Conservation (phyloP, 2,113 vertebrate species). For the Arothron firmamentum region DNA sequence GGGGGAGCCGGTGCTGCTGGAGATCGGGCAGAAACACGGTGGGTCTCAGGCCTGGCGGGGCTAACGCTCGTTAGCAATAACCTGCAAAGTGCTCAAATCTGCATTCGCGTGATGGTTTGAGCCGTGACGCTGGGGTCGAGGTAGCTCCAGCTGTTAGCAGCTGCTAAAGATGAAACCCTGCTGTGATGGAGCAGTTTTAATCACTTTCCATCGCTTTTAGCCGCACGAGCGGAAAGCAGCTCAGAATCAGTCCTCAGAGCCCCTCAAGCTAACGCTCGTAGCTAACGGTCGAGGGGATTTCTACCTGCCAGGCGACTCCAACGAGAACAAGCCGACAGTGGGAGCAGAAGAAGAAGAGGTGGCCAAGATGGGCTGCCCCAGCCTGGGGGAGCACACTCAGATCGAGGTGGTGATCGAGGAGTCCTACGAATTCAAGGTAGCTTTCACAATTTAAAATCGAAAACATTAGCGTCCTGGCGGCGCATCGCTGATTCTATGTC, state of each 20-base stretch:
- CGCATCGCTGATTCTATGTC: not conserved
- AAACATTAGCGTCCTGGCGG: not conserved
- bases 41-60: not conserved
- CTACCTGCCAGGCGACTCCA: constrained; percentile 69
- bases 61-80: too few relatives aligned
- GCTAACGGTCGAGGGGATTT: too few relatives aligned
- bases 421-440: constrained; percentile 81
- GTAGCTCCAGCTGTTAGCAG: too few relatives aligned
- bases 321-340: constrained; percentile 74
- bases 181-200: too few relatives aligned
- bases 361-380: constrained; percentile 79
- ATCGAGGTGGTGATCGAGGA: constrained; percentile 79
- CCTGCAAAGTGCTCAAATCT: too few relatives aligned
- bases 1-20: constrained; percentile 75
- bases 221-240: too few relatives aligned
- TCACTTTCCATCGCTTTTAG: too few relatives aligned
- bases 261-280: too few relatives aligned
- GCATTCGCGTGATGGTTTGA: too few relatives aligned
- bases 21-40: constrained; percentile 77
- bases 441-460: not conserved
- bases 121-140: too few relatives aligned
- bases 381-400: constrained; percentile 74
- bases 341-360: constrained; percentile 76
- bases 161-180: too few relatives aligned
- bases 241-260: too few relatives aligned